A percentile compares a stretch with the other conserved stretches of the same genome.
phyloP scores from a whole-genome alignment of 1,140 invertebrate species.

The Aphidius ervi region DNA sequence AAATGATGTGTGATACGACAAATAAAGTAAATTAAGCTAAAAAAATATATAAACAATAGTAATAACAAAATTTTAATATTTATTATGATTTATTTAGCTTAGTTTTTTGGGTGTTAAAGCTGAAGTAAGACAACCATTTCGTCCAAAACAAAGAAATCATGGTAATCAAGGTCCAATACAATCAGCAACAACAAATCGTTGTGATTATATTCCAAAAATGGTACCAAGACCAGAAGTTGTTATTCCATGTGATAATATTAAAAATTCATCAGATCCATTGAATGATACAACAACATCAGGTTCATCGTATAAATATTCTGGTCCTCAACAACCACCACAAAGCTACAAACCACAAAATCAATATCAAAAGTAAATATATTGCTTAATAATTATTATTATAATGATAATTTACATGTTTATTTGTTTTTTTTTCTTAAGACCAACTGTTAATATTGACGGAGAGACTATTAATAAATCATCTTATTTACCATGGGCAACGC shows the following conservation, averaged over 20 bases:
- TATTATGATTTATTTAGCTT: conserved; percentile 27
- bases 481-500: conserved; percentile 48
- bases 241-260: conserved; percentile 48
- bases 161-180: conserved; percentile 61
- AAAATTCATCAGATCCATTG: conserved; percentile 41
- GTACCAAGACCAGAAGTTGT: conserved; percentile 41
- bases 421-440: conserved; percentile 28
- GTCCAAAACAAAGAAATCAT: conserved; percentile 32
- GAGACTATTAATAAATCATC: conserved; percentile 60
- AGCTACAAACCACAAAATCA: conserved; percentile 38
- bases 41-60: neutral
- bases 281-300: conserved; percentile 36
- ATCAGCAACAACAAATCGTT: conserved; percentile 63
- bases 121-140: conserved; percentile 36
- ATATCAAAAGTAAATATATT: conserved; percentile 35
- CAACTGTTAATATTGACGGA: conserved; percentile 54
- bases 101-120: conserved; percentile 37
- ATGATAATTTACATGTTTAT: neutral
- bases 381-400: neutral
- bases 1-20: conserved; percentile 43
- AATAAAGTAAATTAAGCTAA: conserved; percentile 35
- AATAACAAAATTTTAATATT: conserved; percentile 8
- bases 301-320: conserved; percentile 37
- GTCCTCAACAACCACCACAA: conserved; percentile 20
- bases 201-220: conserved; percentile 64